Evolutionary conservation across 2,113 vertebrate species (phyloP).

Genomic region (Tor tambroides): DNA sequence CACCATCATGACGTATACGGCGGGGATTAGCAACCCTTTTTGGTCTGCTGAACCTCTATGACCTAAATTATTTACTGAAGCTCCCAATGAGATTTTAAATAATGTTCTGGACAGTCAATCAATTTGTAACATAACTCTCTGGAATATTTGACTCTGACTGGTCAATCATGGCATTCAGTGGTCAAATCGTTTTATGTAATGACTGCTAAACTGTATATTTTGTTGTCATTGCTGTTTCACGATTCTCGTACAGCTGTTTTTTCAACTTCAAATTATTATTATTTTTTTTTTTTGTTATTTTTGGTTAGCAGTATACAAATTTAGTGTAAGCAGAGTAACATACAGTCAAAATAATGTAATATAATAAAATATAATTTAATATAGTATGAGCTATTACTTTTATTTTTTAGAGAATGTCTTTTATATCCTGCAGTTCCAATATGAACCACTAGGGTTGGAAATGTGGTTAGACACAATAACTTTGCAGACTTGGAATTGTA

Average conservation of each 20-base stretch:
- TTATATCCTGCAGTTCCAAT: no score
- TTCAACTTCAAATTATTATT: neutral
- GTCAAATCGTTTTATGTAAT: neutral
- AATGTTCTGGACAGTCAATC: slow-evolving; percentile 4
- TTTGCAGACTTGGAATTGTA: no score
- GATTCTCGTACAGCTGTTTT: neutral
- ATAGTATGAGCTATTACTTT: no score
- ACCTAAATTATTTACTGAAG: neutral
- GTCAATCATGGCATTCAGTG: neutral
- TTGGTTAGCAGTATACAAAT: neutral
- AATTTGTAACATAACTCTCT: neutral
- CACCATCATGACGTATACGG: neutral
- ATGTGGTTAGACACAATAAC: no score
- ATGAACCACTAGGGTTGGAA: no score
- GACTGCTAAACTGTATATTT: neutral
- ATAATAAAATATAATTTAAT: no score
- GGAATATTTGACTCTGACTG: neutral
- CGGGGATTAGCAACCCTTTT: neutral
- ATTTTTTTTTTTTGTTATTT: neutral
- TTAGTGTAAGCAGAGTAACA: neutral
- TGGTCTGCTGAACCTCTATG: neutral
- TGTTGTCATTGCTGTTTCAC: no score
- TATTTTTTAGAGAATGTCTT: no score
- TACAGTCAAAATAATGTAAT: no score
- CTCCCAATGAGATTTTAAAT: neutral